These are phyloP conservation scores for Fabriciana adippe DNA, from an alignment of 2,888 invertebrate species.

Conservation along the genomic window DNA sequence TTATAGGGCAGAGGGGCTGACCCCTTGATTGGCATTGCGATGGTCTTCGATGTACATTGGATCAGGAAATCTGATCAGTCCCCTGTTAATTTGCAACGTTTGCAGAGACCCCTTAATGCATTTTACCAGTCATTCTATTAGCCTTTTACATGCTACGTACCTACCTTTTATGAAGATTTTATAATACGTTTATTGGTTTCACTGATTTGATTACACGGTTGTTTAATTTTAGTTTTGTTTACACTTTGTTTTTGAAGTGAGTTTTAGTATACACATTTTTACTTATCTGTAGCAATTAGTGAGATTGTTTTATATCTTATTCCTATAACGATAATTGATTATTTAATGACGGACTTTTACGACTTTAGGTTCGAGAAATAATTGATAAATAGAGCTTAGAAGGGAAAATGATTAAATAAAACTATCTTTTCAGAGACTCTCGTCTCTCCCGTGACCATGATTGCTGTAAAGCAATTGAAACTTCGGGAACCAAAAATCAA, in stretches of 20 bases:
- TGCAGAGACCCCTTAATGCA: conserved; percentile 51
- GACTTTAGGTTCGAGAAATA: too few relatives aligned
- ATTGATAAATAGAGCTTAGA: too few relatives aligned
- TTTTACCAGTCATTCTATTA: conserved; percentile 64
- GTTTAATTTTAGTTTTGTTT: neutral
- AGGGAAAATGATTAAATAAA: too few relatives aligned
- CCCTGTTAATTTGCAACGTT: conserved; percentile 71
- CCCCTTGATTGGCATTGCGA: conserved; percentile 76
- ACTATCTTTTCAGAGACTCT: too few relatives aligned
- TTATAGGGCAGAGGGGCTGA: conserved; percentile 39
- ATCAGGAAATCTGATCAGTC: conserved; percentile 77
- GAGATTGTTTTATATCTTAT: too few relatives aligned
- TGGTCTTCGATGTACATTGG: conserved; percentile 67
- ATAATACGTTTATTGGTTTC: neutral
- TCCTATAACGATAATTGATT: too few relatives aligned
- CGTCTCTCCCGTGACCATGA: too few relatives aligned
- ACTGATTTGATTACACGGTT: conserved; percentile 1
- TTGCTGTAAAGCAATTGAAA: too few relatives aligned
- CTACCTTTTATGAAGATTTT: conserved; percentile 11
- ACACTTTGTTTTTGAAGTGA: conserved; percentile 48
- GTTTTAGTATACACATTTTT: too few relatives aligned
- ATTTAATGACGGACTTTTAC: too few relatives aligned
- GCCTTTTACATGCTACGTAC: conserved; percentile 45
- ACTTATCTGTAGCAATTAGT: too few relatives aligned
- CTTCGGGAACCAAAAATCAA: too few relatives aligned